Evolutionary conservation across 2,113 vertebrate genomes (phyloP), one percentile per base, ranked within the genome.

Genomic region (Lates calcarifer): DNA sequence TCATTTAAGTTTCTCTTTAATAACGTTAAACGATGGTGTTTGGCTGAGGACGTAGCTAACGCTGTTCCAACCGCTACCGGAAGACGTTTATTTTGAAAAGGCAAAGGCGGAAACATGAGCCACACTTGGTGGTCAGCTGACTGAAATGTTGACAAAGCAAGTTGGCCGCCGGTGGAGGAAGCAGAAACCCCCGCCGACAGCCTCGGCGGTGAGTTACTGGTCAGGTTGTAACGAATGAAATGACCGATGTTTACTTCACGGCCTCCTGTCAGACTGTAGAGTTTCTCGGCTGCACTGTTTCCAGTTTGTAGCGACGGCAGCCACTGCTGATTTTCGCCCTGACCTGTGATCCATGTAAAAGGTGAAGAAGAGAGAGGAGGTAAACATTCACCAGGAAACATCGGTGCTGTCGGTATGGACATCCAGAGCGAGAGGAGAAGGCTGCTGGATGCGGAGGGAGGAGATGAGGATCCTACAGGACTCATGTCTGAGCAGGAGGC

Each of bases 31-130:
- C n/a, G n/a, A n/a, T n/a, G n/a, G n/a, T n/a, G n/a, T n/a, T n/a
- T n/a, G 33, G 33, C 33, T 33, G 33, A 37, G 35, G 35, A 9
- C 35, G 35, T 37, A 10, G 35, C 35, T 10, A 37, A 37, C 57
- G 31, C 26, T 41, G 29, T 18, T 58, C 35, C 17, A 18, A 28
- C 3, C 6, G 3, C 26, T 24, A 22, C 22, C 3, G 0, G 6
- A 29, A 15, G 11, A n/a, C 83, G 83, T 89, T 93, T 93, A 91
- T 83, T 93, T 79, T 93, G 91, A 91, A 93, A 89, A 9, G 0
- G 0, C 0, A 12, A 37, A 51, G 56, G 63, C 20, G 89, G 90
- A 90, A 87, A 76, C 53, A 9, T 0, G 7, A 15, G 33, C 49
- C 64, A 26, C 37, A 3, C n/a, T 26, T 17, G 28, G 0, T 0